Conservation (phyloP, 2,113 vertebrate genomes). For the Rhinoptilus africanus region DNA sequence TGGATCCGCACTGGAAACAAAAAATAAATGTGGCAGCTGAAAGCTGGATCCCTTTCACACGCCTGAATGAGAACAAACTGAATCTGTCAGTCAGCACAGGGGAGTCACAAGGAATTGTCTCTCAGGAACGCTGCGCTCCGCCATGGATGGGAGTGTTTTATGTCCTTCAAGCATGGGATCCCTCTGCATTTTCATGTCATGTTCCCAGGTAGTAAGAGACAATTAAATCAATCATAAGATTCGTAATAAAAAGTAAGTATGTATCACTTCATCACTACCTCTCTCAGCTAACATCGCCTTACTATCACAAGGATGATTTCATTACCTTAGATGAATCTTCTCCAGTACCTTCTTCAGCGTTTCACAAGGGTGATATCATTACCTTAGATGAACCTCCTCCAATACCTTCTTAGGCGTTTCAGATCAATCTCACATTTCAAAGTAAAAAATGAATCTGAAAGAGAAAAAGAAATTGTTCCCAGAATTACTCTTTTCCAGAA, state of each 20-base stretch:
- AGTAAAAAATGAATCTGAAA: background rate
- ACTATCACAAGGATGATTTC: background rate
- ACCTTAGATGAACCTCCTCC: background rate
- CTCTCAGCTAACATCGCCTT: background rate
- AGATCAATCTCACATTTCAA: background rate
- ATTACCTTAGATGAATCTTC: background rate
- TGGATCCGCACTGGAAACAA: background rate
- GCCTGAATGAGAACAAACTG: constrained; percentile 15
- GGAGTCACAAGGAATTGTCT: background rate
- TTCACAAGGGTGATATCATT: background rate
- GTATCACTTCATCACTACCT: background rate
- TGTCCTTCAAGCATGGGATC: background rate
- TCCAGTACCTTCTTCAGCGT: background rate
- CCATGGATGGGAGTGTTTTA: background rate
- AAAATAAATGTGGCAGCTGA: background rate
- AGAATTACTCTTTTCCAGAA: background rate
- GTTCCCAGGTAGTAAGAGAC: background rate
- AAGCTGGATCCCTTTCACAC: background rate
- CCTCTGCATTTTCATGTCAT: background rate
- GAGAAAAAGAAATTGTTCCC: background rate
- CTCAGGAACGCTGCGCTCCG: background rate
- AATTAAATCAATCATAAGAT: background rate
- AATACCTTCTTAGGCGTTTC: background rate
- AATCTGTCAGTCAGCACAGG: constrained; percentile 25
- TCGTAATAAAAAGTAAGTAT: background rate